phyloP scores from a whole-genome alignment of 2,797 vertebrate species.

The Poecilia picta region DNA sequence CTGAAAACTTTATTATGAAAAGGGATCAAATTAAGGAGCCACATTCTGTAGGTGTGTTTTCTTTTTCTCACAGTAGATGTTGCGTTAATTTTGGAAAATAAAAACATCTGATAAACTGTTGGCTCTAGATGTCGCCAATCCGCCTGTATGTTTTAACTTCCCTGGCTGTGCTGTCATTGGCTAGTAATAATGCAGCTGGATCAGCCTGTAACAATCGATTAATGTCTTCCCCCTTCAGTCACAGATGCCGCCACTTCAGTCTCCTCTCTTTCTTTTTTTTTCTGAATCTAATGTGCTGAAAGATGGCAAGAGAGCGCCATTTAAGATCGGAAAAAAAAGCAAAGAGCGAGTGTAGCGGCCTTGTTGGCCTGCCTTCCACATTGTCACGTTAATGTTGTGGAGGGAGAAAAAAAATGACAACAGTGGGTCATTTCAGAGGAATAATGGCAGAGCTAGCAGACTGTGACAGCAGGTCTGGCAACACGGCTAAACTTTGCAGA shows the following conservation, averaged over 20 bases:
- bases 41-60: not conserved
- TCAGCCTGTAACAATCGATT: constrained; percentile 69
- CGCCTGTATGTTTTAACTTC: not conserved
- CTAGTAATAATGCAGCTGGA: constrained; percentile 41
- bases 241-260: constrained; percentile 74
- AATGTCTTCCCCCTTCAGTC: constrained; percentile 61
- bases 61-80: not conserved
- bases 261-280: constrained; percentile 58
- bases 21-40: not conserved
- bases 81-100: not conserved
- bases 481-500: constrained; percentile 16
- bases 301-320: constrained; percentile 74
- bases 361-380: constrained; percentile 58
- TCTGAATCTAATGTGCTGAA: constrained; percentile 74
- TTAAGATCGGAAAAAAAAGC: constrained; percentile 64
- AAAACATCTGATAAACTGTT: not conserved
- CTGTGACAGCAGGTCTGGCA: constrained; percentile 47
- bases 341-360: constrained; percentile 58
- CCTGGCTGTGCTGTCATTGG: constrained; percentile 1
- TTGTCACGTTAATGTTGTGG: constrained; percentile 60
- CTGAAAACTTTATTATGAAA: not conserved
- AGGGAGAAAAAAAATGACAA: constrained; percentile 42
- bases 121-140: not conserved
- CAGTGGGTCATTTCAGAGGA: constrained; percentile 57
- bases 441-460: constrained; percentile 53